A percentile compares a stretch with the other conserved stretches of the same genome.
phyloP scores from a whole-genome alignment of 2,113 vertebrate genomes.

The Panurus biarmicus region DNA sequence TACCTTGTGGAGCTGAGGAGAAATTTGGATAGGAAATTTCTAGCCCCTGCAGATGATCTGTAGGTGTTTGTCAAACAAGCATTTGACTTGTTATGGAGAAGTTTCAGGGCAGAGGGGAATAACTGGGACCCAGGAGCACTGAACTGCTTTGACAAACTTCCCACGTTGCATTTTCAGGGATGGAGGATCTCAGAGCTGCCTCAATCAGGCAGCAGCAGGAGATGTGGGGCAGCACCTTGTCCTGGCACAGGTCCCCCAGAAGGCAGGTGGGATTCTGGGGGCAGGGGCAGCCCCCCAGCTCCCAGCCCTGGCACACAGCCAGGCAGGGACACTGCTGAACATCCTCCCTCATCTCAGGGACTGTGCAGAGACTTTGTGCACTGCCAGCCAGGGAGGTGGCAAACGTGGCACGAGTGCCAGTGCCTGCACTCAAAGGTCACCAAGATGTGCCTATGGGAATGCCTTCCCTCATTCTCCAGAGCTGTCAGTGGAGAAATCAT shows the following conservation, averaged over 20 bases:
- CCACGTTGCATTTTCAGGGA: neutral
- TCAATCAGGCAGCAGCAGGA: neutral
- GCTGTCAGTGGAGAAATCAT: neutral
- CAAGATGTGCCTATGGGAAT: neutral
- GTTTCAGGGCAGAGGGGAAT: neutral
- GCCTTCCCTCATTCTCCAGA: neutral
- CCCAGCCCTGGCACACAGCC: fast-evolving
- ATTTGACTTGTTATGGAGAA: neutral
- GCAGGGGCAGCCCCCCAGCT: neutral
- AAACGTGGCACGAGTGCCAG: neutral
- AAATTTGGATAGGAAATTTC: neutral
- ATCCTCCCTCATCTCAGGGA: neutral
- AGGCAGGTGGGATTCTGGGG: fast-evolving
- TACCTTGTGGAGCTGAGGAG: neutral
- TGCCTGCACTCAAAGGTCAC: neutral
- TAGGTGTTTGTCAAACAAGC: slow-evolving; percentile 1
- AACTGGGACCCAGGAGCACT: neutral
- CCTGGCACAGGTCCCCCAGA: neutral
- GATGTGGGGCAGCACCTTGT: neutral
- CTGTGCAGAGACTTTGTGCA: neutral
- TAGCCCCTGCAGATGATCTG: slow-evolving; percentile 13
- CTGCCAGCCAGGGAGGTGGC: neutral
- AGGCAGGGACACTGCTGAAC: fast-evolving
- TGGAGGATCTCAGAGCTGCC: neutral
- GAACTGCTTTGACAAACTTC: neutral